phyloP scores from a whole-genome alignment of 2,113 vertebrate genomes.

The Ciconia boyciana region DNA sequence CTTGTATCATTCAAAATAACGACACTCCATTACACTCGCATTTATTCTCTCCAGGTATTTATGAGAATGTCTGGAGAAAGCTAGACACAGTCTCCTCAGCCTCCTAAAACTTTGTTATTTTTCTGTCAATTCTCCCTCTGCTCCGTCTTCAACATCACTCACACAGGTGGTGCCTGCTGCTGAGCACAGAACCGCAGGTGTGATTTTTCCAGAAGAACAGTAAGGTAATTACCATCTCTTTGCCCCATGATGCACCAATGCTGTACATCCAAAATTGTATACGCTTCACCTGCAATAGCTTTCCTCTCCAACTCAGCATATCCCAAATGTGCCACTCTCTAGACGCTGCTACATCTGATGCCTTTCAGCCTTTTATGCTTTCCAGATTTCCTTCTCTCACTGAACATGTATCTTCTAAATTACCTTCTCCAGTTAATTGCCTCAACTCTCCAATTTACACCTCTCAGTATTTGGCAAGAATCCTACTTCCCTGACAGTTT shows the following conservation, averaged over 20 bases:
- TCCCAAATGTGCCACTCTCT: not conserved
- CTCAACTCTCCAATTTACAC: conserved; percentile 5
- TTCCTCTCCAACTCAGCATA: not conserved
- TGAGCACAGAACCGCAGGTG: not conserved
- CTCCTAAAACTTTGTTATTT: not conserved
- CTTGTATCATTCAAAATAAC: not conserved
- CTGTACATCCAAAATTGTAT: not conserved
- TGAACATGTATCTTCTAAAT: conserved; percentile 6
- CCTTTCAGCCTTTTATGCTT: conserved; percentile 9
- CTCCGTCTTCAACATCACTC: not conserved
- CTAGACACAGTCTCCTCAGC: not conserved
- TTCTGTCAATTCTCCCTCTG: not conserved
- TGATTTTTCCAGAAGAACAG: not conserved
- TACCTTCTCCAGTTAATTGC: not conserved
- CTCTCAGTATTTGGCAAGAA: not conserved
- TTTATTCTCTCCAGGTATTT: not conserved
- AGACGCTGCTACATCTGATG: not conserved
- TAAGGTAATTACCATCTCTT: not conserved
- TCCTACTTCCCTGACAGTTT: not conserved
- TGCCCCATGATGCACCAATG: rapidly evolving
- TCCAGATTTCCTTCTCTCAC: conserved; percentile 11
- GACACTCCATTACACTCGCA: not conserved
- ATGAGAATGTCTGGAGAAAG: not conserved
- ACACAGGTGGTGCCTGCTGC: not conserved
- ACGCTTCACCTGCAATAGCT: not conserved